Evolutionary conservation across 2,888 invertebrate species (phyloP).

Genomic region (Tholera decimalis): DNA sequence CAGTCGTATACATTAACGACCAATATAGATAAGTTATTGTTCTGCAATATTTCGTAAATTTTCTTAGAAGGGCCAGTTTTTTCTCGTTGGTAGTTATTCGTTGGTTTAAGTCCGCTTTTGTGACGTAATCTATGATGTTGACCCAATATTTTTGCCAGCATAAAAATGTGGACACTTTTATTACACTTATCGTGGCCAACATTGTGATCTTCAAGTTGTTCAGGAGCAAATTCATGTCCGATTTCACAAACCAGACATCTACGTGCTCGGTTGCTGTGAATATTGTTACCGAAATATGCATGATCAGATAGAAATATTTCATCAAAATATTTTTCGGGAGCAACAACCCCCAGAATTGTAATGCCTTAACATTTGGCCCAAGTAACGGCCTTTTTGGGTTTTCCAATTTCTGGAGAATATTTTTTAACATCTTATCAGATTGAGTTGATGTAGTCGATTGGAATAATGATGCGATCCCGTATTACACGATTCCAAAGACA

Average conservation of each 20-base stretch:
- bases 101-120: constrained; percentile 76
- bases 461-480: constrained; percentile 49
- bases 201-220: constrained; percentile 85
- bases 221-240: constrained; percentile 78
- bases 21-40: constrained; percentile 82
- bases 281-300: constrained; percentile 78
- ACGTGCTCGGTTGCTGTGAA: constrained; percentile 82
- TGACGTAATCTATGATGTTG: constrained; percentile 81
- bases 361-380: constrained; percentile 82
- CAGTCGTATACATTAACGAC: constrained; percentile 83
- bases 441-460: constrained; percentile 44
- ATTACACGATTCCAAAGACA: constrained; percentile 46
- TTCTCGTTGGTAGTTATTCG: constrained; percentile 65
- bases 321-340: constrained; percentile 74
- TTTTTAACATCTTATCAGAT: constrained; percentile 70
- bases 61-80: constrained; percentile 70
- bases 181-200: constrained; percentile 81
- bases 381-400: constrained; percentile 79
- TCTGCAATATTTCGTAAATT: constrained; percentile 80
- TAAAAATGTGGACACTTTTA: constrained; percentile 80
- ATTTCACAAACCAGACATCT: constrained; percentile 84
- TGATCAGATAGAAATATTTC: constrained; percentile 75
- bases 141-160: constrained; percentile 81
- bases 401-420: constrained; percentile 78
- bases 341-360: constrained; percentile 85